Evolutionary conservation across 2,797 vertebrate species (phyloP).

Genomic region (Hoplostethus mediterraneus): DNA sequence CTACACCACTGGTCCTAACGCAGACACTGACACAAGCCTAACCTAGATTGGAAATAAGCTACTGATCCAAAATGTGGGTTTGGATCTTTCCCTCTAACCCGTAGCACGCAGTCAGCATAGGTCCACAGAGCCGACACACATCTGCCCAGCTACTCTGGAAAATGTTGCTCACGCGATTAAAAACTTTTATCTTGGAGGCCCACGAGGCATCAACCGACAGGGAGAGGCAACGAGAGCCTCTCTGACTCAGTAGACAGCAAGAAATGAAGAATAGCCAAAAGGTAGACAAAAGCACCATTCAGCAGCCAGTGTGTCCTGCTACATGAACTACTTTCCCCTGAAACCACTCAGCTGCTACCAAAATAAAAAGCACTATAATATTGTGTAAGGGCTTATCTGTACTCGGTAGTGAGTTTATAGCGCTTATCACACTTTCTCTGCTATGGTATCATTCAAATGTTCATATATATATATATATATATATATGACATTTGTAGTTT

Average conservation of each 20-base stretch:
- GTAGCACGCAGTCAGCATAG: conserved; percentile 21
- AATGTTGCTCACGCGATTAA: conserved; percentile 61
- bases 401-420: no score
- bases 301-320: not conserved
- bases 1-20: not conserved
- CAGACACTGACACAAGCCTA: conserved; percentile 1
- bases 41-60: not conserved
- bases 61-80: conserved; percentile 39
- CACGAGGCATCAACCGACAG: not conserved
- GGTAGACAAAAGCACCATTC: not conserved
- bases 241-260: not conserved
- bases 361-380: no score
- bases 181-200: conserved; percentile 37
- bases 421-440: no score
- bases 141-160: conserved; percentile 52
- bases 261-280: not conserved
- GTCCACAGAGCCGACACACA: not conserved
- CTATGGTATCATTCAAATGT: no score
- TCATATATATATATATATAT: no score
- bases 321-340: not conserved
- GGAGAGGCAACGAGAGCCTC: no score
- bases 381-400: no score
- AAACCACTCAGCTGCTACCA: no score
- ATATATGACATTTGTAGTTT: no score
- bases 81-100: conserved; percentile 39